Evolutionary conservation across 2,113 vertebrate genomes (phyloP).

Genomic region (Echinops telfairi): DNA sequence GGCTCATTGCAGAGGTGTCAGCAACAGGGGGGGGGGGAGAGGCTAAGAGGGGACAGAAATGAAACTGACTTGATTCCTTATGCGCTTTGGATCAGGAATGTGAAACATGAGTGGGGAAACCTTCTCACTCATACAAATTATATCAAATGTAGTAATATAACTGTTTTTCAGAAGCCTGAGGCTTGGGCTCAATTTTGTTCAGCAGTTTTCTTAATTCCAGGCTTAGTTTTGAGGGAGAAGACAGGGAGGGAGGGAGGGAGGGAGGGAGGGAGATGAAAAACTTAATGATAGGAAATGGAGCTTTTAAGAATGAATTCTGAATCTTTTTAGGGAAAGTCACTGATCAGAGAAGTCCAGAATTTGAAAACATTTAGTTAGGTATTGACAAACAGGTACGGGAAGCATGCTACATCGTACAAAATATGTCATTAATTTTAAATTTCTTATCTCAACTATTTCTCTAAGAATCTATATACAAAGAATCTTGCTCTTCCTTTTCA

Average conservation of each 20-base stretch:
- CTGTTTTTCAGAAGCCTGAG: not conserved
- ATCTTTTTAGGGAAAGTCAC: not conserved
- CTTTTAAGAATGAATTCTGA: not conserved
- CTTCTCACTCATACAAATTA: not conserved
- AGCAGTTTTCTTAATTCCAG: not conserved
- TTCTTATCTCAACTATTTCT: not conserved
- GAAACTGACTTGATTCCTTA: not conserved
- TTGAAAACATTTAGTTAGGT: not conserved
- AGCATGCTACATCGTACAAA: not conserved
- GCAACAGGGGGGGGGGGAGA: not conserved
- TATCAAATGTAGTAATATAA: not conserved
- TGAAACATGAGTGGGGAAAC: not conserved
- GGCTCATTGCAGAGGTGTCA: not conserved
- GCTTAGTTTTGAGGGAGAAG: not conserved
- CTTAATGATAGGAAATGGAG: not conserved
- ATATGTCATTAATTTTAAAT: not conserved
- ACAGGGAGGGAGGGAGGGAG: not conserved
- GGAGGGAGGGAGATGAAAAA: not conserved
- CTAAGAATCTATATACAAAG: not conserved
- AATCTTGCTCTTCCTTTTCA: not conserved
- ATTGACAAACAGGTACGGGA: not conserved
- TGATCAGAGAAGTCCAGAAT: not conserved
- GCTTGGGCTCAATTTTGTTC: not conserved
- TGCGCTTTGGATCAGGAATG: not conserved
- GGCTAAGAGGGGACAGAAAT: not conserved